Evolutionary conservation across 2,113 vertebrate genomes (phyloP).

Genomic region (Potamarius usumacintae): DNA sequence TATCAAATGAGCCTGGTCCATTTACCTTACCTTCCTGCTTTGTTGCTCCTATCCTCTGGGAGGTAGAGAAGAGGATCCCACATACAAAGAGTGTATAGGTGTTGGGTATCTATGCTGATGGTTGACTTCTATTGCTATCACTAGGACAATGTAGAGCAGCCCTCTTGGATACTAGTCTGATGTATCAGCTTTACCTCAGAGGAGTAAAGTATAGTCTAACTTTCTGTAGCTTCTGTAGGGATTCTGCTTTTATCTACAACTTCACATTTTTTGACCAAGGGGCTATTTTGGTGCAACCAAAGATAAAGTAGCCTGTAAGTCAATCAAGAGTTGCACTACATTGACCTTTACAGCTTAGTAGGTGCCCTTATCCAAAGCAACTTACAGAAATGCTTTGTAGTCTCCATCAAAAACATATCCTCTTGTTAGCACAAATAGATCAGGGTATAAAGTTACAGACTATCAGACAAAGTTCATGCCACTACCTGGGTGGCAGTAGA

Average conservation of each 20-base stretch:
- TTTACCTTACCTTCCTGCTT: slow-evolving; percentile 17
- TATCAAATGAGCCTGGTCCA: background rate
- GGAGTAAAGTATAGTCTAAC: background rate
- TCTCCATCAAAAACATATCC: background rate
- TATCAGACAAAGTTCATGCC: background rate
- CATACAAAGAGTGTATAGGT: background rate
- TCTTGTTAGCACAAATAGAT: background rate
- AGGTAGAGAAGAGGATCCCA: background rate
- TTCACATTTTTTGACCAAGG: background rate
- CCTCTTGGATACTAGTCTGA: background rate
- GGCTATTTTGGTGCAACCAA: too few relatives aligned
- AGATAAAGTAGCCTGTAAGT: background rate
- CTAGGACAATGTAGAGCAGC: background rate
- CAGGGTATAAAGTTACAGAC: background rate
- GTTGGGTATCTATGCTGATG: slow-evolving; percentile 1
- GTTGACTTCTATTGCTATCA: background rate
- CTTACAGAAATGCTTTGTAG: background rate
- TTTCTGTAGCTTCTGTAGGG: background rate
- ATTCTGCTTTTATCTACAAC: background rate
- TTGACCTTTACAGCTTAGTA: background rate
- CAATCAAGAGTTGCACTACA: background rate
- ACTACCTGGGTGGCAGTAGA: background rate
- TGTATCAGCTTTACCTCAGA: background rate
- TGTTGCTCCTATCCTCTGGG: background rate
- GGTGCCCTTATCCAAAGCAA: background rate